Evolutionary conservation across 1,140 invertebrate species (phyloP), one percentile per base, ranked within the genome.

Genomic region (Drosophila ironensis): DNA sequence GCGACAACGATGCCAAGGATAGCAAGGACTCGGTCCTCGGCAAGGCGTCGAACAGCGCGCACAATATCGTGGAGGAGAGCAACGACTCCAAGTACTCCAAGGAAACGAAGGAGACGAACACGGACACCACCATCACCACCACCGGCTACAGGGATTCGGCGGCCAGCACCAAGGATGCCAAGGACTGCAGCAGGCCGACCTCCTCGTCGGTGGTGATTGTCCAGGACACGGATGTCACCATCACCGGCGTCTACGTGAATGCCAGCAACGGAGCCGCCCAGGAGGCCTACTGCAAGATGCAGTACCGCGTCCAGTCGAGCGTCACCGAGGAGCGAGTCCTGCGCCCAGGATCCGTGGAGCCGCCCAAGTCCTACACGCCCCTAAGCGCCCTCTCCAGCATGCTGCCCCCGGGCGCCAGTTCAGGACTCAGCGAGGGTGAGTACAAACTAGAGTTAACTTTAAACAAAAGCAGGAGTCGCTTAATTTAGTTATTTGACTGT

Each of bases 171-270:
- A 88, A 89, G 45, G 88, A 89, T 41, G 76, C 76, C 57, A 89
- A 89, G 57, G 88, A 89, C 25, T 75, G 67, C 19, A 89, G 88
- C 24, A 35, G 89, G 0, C 89, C 89, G 7, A 90, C 88, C 1
- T 90, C 89, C 4, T 90, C 92, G 24, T 92, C 92, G 63, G 93
- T 94, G 33, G 92, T 94, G 11, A 95, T 96, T 72, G 92, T 96
- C 5, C 95, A 96, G 88, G 95, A 96, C 70, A 95, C 95, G 0
- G 95, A 96, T 71, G 95, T 97, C 0, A 97, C 95, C 37, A 96
- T 96, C 53, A 96, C 95, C 1, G 95, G 95, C 16, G 95, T 96
- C 44, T 95, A 94, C 80, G 93, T 94, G 30, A 94, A 94, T 88
- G 92, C 92, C 53, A 94, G 93, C 90, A 96, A 93, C 56, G 95